These are phyloP conservation scores for Loriculus beryllinus DNA, from an alignment of 2,797 vertebrate genomes.

Conservation along the genomic window DNA sequence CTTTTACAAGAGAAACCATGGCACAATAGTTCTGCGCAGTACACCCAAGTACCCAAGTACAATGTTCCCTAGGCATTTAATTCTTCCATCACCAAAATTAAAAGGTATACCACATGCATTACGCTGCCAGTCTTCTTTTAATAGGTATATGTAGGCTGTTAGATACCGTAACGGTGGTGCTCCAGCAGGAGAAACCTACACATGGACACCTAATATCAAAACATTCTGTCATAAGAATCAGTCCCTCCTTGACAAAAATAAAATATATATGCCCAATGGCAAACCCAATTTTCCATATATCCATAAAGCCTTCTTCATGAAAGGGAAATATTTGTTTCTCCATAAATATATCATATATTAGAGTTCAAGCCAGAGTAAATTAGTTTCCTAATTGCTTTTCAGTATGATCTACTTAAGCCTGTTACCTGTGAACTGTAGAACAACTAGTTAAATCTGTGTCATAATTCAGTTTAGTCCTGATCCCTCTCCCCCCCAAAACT, in stretches of 20 bases:
- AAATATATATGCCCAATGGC: neutral
- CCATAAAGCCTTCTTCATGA: neutral
- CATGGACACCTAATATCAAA: neutral
- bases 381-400: neutral
- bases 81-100: neutral
- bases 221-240: neutral
- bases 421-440: neutral
- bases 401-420: neutral
- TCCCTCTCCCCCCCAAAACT: neutral
- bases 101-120: neutral
- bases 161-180: neutral
- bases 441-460: neutral
- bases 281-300: neutral
- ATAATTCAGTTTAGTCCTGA: neutral
- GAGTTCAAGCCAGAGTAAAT: neutral
- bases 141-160: neutral
- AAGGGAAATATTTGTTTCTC: constrained; percentile 82
- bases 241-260: neutral
- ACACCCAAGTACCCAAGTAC: neutral
- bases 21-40: neutral
- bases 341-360: neutral
- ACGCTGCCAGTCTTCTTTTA: neutral
- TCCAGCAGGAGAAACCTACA: neutral
- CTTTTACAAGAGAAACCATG: neutral
- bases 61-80: neutral